These are phyloP conservation scores for Bos javanicus DNA, from an alignment of 2,113 vertebrate species.

Conservation along the genomic window DNA sequence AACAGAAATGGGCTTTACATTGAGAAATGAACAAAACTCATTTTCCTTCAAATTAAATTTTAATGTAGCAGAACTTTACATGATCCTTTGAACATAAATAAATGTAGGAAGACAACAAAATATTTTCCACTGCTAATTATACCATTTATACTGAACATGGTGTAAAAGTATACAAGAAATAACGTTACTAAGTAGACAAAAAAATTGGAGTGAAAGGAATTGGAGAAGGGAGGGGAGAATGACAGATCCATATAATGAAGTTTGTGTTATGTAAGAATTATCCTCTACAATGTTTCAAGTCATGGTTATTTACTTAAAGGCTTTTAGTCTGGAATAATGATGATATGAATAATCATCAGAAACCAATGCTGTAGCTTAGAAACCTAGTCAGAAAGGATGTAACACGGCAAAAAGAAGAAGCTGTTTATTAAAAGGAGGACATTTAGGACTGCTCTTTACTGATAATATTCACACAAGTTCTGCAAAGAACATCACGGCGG, in stretches of 20 bases:
- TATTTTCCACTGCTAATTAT: conserved; percentile 83
- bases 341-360: conserved; percentile 32
- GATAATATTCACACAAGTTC: background rate
- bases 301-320: conserved; percentile 45
- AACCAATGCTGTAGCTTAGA: conserved; percentile 33
- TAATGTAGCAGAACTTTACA: conserved; percentile 86
- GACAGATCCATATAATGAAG: conserved; percentile 7
- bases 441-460: conserved; percentile 17
- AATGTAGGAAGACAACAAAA: conserved; percentile 79
- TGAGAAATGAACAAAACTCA: conserved; percentile 83
- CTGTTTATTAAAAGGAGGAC: background rate
- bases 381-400: background rate
- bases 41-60: conserved; percentile 85
- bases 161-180: conserved; percentile 73
- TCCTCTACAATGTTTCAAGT: conserved; percentile 46
- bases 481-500: background rate
- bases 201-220: conserved; percentile 4
- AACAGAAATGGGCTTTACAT: conserved; percentile 79
- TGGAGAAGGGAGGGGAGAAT: background rate
- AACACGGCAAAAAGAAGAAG: background rate
- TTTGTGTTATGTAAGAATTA: conserved; percentile 46
- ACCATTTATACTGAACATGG: conserved; percentile 75
- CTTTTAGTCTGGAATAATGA: conserved; percentile 45
- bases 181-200: conserved; percentile 67
- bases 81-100: conserved; percentile 82